Evolutionary conservation across 2,888 invertebrate species (phyloP), one percentile per base, ranked within the genome.

Genomic region (Dromius quadrimaculatus): DNA sequence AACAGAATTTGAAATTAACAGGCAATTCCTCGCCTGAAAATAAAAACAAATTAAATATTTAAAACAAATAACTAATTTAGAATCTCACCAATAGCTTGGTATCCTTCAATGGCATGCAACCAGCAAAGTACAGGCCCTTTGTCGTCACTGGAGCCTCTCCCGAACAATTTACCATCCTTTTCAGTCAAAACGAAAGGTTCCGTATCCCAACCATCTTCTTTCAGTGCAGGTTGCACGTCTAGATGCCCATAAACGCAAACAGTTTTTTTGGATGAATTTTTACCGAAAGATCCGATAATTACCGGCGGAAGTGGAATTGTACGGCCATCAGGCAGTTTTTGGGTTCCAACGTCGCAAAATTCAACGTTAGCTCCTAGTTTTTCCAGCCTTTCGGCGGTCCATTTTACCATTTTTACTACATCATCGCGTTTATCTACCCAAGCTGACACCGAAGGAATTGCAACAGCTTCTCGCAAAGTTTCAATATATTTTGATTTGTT

Each of bases 171-270:
- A 0, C 90, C 94, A 84, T 97, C 88, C 72, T 89, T 89, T 81
- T 97, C 95, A 17, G 91, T 91, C 68, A 99, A 84, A 19, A 88
- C 90, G 84, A 98, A 99, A 0, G 99, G 98, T 72, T 98, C 95
- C 0, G 95, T 92, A 74, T 93, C 87, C 98, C 98, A 98, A 0
- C 98, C 98, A 85, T 98, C 98, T 73, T 92, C 92, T 43, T 68
- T 70, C 2, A 62, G 28, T 0, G 98, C 99, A 6, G 98, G 98
- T 81, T 98, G 98, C 0, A 99, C 99, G 85, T 99, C 99, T 78
- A 99, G 87, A 84, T 99, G 99, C 0, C 98, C 98, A 82, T 99
- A 99, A 70, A 99, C 86, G 71, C 94, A 89, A 43, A 99, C 89
- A 3, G 98, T 99, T 79, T 95, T 96, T 84, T 98, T 98, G 38